These are phyloP conservation scores for Rhinopithecus roxellana DNA, from an alignment of 2,113 vertebrate species.

Conservation along the genomic window DNA sequence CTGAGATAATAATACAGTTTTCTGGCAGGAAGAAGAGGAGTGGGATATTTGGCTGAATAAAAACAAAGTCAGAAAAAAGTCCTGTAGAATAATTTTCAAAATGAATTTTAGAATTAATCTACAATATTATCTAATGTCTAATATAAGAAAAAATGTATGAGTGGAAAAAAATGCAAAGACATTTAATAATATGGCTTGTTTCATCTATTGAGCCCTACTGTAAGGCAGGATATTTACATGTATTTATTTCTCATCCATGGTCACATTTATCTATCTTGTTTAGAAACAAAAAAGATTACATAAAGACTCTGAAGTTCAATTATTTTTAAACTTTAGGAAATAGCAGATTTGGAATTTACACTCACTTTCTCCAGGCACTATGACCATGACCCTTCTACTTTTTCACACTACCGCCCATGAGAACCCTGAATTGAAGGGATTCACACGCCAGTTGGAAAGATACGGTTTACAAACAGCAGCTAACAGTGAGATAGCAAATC, in stretches of 20 bases:
- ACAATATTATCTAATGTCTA: neutral
- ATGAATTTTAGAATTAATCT: neutral
- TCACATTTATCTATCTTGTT: neutral
- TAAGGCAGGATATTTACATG: neutral
- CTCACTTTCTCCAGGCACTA: neutral
- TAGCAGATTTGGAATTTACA: neutral
- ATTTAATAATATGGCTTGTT: neutral
- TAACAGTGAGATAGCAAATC: neutral
- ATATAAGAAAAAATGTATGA: neutral
- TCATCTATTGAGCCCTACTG: neutral
- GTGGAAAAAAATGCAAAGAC: neutral
- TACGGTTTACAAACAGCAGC: neutral
- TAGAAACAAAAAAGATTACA: neutral
- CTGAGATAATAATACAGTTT: neutral
- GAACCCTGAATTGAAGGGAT: neutral
- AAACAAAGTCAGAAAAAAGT: neutral
- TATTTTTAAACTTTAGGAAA: neutral
- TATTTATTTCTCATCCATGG: neutral
- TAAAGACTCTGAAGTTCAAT: neutral
- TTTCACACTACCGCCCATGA: neutral
- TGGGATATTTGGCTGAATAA: neutral
- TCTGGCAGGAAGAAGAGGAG: neutral
- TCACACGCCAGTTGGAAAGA: neutral
- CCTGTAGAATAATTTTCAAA: neutral
- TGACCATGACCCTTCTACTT: neutral